These are phyloP conservation scores for Serilophus lunatus DNA, from an alignment of 2,113 vertebrate species.

Conservation along the genomic window DNA sequence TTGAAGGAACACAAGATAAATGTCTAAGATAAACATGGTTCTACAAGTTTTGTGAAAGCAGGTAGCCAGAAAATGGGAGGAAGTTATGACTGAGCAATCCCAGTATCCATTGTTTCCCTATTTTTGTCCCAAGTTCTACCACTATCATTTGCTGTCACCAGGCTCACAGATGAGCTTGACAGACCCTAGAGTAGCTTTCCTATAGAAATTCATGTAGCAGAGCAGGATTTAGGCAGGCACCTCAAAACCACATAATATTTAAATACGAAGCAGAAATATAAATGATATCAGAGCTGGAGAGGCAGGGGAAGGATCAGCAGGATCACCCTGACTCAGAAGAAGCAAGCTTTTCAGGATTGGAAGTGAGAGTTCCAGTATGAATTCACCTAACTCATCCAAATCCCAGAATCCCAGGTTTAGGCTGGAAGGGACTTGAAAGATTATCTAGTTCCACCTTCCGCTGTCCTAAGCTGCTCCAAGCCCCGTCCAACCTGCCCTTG, in stretches of 20 bases:
- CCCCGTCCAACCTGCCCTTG: background rate
- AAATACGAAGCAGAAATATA: background rate
- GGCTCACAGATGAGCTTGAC: background rate
- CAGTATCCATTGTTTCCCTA: background rate
- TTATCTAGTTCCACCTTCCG: background rate
- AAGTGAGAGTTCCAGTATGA: background rate
- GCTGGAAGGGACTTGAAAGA: background rate
- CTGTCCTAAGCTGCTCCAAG: no score
- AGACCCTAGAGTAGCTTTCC: background rate
- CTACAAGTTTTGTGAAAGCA: background rate
- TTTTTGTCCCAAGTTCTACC: background rate
- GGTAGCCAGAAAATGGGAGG: background rate
- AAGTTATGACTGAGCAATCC: fast-evolving
- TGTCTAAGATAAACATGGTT: background rate
- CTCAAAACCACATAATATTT: background rate
- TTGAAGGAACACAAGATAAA: background rate
- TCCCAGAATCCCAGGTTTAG: background rate
- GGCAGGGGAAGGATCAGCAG: background rate
- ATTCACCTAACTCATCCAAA: background rate
- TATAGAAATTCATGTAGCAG: background rate
- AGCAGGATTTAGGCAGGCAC: background rate
- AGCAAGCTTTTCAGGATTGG: background rate
- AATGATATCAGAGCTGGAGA: fast-evolving
- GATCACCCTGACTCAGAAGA: background rate
- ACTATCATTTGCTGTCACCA: background rate